Base-by-base conservation (phyloP, 2,113 vertebrate genomes). In the Bujurquina vittata region DNA sequence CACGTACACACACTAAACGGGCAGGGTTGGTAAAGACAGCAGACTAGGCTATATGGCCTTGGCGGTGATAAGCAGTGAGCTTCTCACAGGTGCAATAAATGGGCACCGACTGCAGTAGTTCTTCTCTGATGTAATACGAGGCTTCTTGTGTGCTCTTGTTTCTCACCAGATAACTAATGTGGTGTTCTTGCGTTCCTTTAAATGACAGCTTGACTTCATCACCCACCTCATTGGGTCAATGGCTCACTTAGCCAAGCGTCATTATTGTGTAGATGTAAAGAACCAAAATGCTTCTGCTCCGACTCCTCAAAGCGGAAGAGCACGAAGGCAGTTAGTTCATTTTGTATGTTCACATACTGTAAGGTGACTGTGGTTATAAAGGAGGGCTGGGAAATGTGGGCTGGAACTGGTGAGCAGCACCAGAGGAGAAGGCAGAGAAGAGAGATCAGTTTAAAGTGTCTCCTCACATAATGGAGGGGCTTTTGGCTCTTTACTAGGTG, bases 61-160 rank as follows among this genome's bases (percentile, higher is more conserved):
- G 92, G 88, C 75, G 86, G 92, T 88, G 87, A 87, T 84, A 62
- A 92, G 88, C 88, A 86, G 83, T 87, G 91, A 89, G 87, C 79
- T 89, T 85, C 84, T 58, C 83, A 80, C 58, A 80, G 74, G 84
- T 89, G 72, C 77, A 58, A 35, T 31, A 80, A 89, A 65, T 18
- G 46, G 73, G 76, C 87, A 88, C 81, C 54, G 26, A 77, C 83
- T 87, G 74, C 86, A 80, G 84, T 76, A 67, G 84, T 87, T 73
- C 60, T 62, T 55, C 56, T 62, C 75, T 37, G 26, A 12, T 29
- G 59, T 61, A 60, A 76, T 1, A 75, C 22, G 86, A 89, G 84
- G 89, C 81, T 84, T 87, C 83, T 74, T 35, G 76, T 94, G 92
- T 93, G 92, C 90, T 93, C 84, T 84, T 85, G 58, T 72, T 88